Conservation (phyloP, 2,888 invertebrate species). For the Odontocolon sp. region DNA sequence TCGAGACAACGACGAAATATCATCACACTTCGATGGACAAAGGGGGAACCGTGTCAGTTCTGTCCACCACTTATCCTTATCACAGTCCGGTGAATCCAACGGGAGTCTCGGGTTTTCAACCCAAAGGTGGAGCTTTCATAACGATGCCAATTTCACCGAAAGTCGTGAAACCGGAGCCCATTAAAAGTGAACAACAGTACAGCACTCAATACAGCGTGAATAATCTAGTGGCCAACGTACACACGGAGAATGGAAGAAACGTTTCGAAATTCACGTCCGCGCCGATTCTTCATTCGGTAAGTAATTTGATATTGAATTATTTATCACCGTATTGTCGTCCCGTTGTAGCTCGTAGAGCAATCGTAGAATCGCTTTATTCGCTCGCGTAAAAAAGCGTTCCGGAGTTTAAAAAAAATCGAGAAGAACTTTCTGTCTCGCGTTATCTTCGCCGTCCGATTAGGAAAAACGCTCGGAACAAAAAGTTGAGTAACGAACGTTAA, state of each 20-base stretch:
- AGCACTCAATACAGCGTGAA: slow-evolving; percentile 77
- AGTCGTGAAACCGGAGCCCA: slow-evolving; percentile 78
- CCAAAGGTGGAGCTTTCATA: slow-evolving; percentile 96
- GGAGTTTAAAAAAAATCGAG: no score
- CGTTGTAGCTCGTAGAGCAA: not conserved
- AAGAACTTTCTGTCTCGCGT: no score
- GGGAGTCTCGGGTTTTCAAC: slow-evolving; percentile 94
- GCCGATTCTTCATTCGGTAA: slow-evolving; percentile 77
- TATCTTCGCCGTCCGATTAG: no score
- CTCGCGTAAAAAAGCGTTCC: not conserved
- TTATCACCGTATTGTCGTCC: slow-evolving; percentile 19
- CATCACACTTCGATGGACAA: slow-evolving; percentile 81
- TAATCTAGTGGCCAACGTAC: slow-evolving; percentile 75
- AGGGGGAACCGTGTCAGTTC: slow-evolving; percentile 79
- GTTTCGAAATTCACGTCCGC: slow-evolving; percentile 76
- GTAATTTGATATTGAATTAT: slow-evolving; percentile 48
- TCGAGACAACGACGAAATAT: slow-evolving; percentile 82
- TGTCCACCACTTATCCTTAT: slow-evolving; percentile 83
- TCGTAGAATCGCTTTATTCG: slow-evolving; percentile 1
- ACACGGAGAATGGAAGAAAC: slow-evolving; percentile 76
- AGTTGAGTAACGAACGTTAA: slow-evolving; percentile 63
- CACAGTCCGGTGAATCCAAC: slow-evolving; percentile 90
- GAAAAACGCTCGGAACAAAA: slow-evolving; percentile 5
- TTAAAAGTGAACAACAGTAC: slow-evolving; percentile 72
- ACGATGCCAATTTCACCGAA: slow-evolving; percentile 88